A percentile compares a stretch with the other conserved stretches of the same genome.
Evolutionary conservation across 2,888 invertebrate genomes (phyloP).

Genomic region (Morpho helenor): DNA sequence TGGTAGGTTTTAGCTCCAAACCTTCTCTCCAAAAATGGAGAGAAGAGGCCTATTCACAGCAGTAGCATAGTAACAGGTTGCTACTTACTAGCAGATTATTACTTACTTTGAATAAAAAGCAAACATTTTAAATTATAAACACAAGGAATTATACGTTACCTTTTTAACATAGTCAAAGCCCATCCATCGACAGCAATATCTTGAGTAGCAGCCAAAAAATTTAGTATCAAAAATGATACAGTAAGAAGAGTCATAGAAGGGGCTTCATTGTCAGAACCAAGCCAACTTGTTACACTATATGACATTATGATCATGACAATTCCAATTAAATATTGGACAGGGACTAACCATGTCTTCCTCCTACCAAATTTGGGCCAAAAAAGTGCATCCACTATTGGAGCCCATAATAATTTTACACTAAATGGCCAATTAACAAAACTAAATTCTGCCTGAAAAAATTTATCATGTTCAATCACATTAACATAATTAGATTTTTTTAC

Average conservation of each 20-base stretch:
- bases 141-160: slow-evolving; percentile 64
- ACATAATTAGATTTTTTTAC: too few relatives aligned
- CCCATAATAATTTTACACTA: slow-evolving; percentile 97
- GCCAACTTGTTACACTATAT: slow-evolving; percentile 84
- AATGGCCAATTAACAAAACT: slow-evolving; percentile 97
- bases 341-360: slow-evolving; percentile 97
- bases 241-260: slow-evolving; percentile 91
- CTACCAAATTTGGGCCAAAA: slow-evolving; percentile 92
- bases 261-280: slow-evolving; percentile 80
- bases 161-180: slow-evolving; percentile 98
- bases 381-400: slow-evolving; percentile 97
- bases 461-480: background rate
- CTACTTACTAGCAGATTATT: too few relatives aligned
- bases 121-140: background rate
- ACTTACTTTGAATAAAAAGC: too few relatives aligned
- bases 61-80: too few relatives aligned
- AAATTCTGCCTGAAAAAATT: slow-evolving; percentile 86
- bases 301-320: slow-evolving; percentile 94
- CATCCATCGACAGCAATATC: slow-evolving; percentile 99
- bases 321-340: slow-evolving; percentile 95
- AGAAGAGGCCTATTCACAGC: too few relatives aligned
- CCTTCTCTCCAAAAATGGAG: too few relatives aligned
- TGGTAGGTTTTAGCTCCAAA: too few relatives aligned
- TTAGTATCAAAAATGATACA: slow-evolving; percentile 91
- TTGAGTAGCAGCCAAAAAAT: slow-evolving; percentile 98